Conservation (phyloP, 1,140 invertebrate genomes). For the Ceratosolen fusciceps region DNA sequence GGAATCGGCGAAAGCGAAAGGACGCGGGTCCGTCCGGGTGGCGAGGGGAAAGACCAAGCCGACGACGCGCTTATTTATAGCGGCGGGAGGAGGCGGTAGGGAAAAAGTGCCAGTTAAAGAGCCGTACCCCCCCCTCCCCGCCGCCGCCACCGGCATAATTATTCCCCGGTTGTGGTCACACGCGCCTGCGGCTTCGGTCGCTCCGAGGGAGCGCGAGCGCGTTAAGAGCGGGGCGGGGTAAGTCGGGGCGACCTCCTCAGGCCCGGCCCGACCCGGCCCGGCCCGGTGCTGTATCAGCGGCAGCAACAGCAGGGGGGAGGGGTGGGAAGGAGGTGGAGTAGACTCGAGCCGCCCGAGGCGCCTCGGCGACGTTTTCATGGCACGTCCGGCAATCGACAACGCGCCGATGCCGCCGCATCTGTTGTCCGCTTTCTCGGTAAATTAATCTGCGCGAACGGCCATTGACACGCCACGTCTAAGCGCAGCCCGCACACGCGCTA, state of each 20-base stretch:
- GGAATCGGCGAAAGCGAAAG: neutral
- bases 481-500: neutral
- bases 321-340: neutral
- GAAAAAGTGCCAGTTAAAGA: slow-evolving; percentile 22
- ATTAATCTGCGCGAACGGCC: slow-evolving; percentile 44
- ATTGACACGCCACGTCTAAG: slow-evolving; percentile 25
- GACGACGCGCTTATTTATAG: slow-evolving; percentile 46
- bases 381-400: neutral
- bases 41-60: neutral
- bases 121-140: neutral
- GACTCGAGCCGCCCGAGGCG: neutral
- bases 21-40: neutral
- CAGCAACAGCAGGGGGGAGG: no score
- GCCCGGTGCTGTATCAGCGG: no score
- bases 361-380: neutral
- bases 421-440: slow-evolving; percentile 41
- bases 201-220: no score
- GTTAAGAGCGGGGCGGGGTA: no score
- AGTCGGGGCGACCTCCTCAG: no score
- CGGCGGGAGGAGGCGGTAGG: neutral
- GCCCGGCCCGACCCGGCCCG: no score
- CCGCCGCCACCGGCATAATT: slow-evolving; percentile 38
- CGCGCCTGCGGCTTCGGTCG: neutral
- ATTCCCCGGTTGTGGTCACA: slow-evolving; percentile 3
- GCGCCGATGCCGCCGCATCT: neutral